Conservation (phyloP, 2,888 invertebrate genomes). For the Conomelus anceps region DNA sequence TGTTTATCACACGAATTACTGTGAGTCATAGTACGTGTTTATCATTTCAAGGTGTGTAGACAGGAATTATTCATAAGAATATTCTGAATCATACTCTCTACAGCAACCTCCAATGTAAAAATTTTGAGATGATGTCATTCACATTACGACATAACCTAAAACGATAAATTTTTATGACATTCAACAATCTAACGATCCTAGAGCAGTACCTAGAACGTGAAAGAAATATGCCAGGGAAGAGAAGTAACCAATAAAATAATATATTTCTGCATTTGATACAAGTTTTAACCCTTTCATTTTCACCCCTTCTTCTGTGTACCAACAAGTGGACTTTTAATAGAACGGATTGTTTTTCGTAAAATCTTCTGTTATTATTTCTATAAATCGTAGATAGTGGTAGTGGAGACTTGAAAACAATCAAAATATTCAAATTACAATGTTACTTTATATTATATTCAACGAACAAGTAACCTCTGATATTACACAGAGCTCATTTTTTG, state of each 20-base stretch:
- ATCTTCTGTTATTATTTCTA: background rate
- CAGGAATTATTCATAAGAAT: background rate
- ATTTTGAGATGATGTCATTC: background rate
- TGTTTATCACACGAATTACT: background rate
- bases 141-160: background rate
- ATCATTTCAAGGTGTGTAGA: background rate
- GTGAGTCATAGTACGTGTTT: background rate
- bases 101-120: background rate
- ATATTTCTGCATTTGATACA: no score
- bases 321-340: background rate
- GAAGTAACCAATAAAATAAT: no score
- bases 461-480: background rate
- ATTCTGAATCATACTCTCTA: no score
- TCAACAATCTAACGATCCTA: background rate
- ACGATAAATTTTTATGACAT: background rate
- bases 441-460: background rate
- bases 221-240: background rate
- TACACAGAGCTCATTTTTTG: background rate
- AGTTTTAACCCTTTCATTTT: no score
- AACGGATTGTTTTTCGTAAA: background rate
- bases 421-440: background rate
- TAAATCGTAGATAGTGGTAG: background rate
- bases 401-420: background rate
- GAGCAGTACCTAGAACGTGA: no score
- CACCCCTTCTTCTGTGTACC: no score